A percentile compares a stretch with the other conserved stretches of the same genome.
These are phyloP conservation scores for Microctenopoma stevenorrisi DNA, from an alignment of 2,797 vertebrate species.

Conservation along the genomic window DNA sequence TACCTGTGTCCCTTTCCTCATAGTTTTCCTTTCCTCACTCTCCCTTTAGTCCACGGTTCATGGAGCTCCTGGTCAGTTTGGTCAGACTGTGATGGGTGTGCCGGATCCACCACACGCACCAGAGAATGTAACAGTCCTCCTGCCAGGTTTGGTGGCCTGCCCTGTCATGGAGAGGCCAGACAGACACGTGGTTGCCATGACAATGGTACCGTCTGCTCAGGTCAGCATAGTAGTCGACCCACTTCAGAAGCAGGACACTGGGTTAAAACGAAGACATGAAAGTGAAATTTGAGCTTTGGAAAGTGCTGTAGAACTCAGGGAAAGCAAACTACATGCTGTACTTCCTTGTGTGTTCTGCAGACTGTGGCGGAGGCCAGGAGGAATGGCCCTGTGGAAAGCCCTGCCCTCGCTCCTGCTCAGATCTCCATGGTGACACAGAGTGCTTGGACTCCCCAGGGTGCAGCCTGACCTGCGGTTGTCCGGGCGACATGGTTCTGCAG, in stretches of 20 bases:
- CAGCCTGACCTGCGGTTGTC: constrained; percentile 85
- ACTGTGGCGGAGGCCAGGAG: constrained; percentile 82
- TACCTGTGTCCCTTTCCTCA: accelerated
- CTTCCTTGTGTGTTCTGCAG: constrained; percentile 63
- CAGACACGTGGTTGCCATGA: constrained; percentile 85
- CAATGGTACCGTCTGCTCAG: constrained; percentile 82
- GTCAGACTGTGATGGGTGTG: constrained; percentile 85
- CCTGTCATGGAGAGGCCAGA: constrained; percentile 83
- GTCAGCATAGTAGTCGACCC: constrained; percentile 62
- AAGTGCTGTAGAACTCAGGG: too few relatives aligned
- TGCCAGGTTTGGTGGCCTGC: constrained; percentile 84
- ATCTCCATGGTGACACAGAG: constrained; percentile 83
- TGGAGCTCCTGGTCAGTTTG: constrained; percentile 88
- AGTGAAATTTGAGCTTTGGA: not conserved
- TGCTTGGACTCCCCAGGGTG: constrained; percentile 82
- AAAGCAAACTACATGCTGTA: not conserved
- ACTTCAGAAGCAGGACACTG: not conserved
- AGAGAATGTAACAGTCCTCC: constrained; percentile 86
- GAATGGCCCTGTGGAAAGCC: constrained; percentile 85
- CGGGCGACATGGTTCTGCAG: constrained; percentile 84
- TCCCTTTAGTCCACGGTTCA: constrained; percentile 81
- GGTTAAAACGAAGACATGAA: not conserved
- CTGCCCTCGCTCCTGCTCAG: constrained; percentile 89
- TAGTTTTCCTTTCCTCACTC: not conserved
- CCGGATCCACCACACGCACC: constrained; percentile 78